Conservation (phyloP, 2,888 invertebrate genomes). For the Eristalis tenax region DNA sequence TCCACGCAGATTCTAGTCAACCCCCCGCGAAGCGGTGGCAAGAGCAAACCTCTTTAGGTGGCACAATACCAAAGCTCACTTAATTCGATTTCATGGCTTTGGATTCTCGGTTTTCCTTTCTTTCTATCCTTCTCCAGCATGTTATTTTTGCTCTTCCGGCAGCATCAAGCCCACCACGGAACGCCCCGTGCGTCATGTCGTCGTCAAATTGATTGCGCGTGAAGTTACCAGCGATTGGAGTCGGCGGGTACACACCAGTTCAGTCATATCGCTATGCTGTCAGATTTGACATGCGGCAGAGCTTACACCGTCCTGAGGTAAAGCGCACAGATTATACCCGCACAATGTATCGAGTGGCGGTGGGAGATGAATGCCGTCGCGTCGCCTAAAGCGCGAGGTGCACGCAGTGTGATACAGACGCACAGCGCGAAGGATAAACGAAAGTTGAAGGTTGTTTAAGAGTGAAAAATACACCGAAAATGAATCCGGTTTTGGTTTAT, state of each 20-base stretch:
- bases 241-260: not conserved
- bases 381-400: not conserved
- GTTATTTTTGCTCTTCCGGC: not conserved
- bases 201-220: slow-evolving; percentile 66
- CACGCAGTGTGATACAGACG: not conserved
- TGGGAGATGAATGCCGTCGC: not conserved
- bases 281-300: slow-evolving; percentile 65
- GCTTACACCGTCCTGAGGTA: slow-evolving; percentile 57
- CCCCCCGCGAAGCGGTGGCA: slow-evolving; percentile 12
- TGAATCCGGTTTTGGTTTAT: slow-evolving; percentile 27
- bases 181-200: not conserved
- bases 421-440: slow-evolving; percentile 39
- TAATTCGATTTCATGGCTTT: slow-evolving; percentile 70
- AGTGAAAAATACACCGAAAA: slow-evolving; percentile 44
- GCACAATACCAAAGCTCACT: slow-evolving; percentile 66
- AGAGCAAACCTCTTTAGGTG: slow-evolving; percentile 53
- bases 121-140: not conserved
- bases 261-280: slow-evolving; percentile 34
- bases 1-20: not conserved
- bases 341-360: slow-evolving; percentile 6
- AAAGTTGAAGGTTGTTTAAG: slow-evolving; percentile 71
- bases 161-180: slow-evolving; percentile 8
- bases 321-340: slow-evolving; percentile 51
- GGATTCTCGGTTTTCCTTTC: slow-evolving; percentile 33
- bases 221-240: slow-evolving; percentile 37